Conservation (phyloP, 2,113 vertebrate species). For the Aegithalos caudatus region DNA sequence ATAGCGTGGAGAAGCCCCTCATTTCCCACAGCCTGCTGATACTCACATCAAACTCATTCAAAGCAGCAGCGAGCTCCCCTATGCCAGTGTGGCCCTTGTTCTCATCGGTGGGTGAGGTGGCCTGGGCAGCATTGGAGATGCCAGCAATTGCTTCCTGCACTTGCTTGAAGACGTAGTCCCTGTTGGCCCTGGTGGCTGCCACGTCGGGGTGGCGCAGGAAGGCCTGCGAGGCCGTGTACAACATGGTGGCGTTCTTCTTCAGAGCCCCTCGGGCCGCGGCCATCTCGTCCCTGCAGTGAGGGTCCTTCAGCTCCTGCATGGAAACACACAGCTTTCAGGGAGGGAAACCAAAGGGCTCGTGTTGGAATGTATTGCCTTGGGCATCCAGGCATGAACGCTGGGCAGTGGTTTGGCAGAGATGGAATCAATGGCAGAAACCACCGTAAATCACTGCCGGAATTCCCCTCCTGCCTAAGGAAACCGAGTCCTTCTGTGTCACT, state of each 20-base stretch:
- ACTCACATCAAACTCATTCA: conserved; percentile 99
- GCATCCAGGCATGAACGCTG: rapidly evolving
- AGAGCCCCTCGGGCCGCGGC: conserved; percentile 93
- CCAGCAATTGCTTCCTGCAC: conserved; percentile 97
- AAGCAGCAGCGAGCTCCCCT: conserved; percentile 93
- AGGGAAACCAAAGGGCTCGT: rapidly evolving
- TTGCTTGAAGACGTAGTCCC: conserved; percentile 98
- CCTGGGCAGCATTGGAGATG: conserved; percentile 94
- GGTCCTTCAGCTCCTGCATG: conserved; percentile 91
- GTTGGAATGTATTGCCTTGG: rapidly evolving
- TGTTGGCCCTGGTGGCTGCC: conserved; percentile 92
- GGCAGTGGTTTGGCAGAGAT: not conserved
- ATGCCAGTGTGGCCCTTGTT: conserved; percentile 96
- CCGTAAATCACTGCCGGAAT: not conserved
- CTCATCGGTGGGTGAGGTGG: conserved; percentile 92
- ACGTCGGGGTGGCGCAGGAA: conserved; percentile 97
- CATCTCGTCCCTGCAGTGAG: conserved; percentile 97
- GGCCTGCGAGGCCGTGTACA: conserved; percentile 96
- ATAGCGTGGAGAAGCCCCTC: not conserved
- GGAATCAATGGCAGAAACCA: not conserved
- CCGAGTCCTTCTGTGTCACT: not conserved
- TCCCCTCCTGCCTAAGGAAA: not conserved
- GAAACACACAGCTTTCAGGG: not conserved
- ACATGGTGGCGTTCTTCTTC: conserved; percentile 98
- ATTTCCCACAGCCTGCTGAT: not conserved